Evolutionary conservation across 2,113 vertebrate genomes (phyloP), one percentile per base, ranked within the genome.

Genomic region (Willisornis vidua): DNA sequence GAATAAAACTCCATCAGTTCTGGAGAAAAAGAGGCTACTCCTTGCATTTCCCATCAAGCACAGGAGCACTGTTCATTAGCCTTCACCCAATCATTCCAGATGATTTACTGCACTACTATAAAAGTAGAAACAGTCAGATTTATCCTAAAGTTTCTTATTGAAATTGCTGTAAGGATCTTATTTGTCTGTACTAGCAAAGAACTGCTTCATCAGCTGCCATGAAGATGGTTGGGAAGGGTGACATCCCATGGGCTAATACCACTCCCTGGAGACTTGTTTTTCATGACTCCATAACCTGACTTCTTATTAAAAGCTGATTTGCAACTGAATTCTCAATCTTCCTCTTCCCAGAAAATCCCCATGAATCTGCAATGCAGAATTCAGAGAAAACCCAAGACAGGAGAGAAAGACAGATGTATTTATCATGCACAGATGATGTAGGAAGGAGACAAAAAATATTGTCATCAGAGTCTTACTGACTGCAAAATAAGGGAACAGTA

Each of bases 391-490:
- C 7, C 72, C 52, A 84, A 81, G 54, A 65, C 93, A 71, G 65
- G 68, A 78, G 79, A 70, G 57, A 95, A 88, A 92, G 90, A 84
- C 70, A 82, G 95, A 93, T 71, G 78, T 97, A 97, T 97, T 97
- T 96, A 97, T 96, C 96, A 97, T 95, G 85, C 94, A 96, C 83
- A 96, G 88, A 94, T 85, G 91, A 97, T 91, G 77, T 73, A 96
- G 89, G 91, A 91, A 96, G 83, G 82, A 95, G 77, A 92, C 91
- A 91, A 97, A 93, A 96, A 96, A 95, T 87, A 94, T 81, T 91
- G 88, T 93, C 62, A 90, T 93, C 72, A 85, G 58, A 62, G 82
- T 33, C 62, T 93, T 89, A 89, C 67, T 63, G 93, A 97, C 94
- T 94, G 85, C 90, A 93, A 80, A 96, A 89, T 87, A 90, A 94